Evolutionary conservation across 2,888 invertebrate genomes (phyloP), one percentile per base, ranked within the genome.

Genomic region (Noctua pronuba): DNA sequence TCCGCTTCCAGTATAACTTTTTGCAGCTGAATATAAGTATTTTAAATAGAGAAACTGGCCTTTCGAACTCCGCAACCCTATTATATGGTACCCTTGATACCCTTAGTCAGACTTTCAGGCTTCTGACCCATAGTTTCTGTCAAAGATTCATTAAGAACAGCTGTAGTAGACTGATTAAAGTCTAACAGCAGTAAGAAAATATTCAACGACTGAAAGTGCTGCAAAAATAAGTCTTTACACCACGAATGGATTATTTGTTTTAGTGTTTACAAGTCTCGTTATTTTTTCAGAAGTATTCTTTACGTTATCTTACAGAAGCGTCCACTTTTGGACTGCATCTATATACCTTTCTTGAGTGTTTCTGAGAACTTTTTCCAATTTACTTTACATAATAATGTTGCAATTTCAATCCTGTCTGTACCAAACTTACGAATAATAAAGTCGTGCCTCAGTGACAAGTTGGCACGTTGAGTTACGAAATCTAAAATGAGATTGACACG

Each of bases 401-500:
- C 52, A 73, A 76, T 72, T 49, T 69, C 52, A 73, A 76, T 8
- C n/a, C 21, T 5, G 13, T 24, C 18, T 44, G 13, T 73, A 66
- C 70, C 35, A 71, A 16, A 31, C 24, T 55, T 21, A 60, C 62
- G 44, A 52, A 69, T 83, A 86, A 83, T 84, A 75, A 73, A 84
- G 73, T 83, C 86, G 55, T 84, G 83, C 41, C 21, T 77, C 41
- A 70, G 64, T 78, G 84, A 86, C 78, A 86, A 78, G 31, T 75
- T 86, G 86, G 73, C 86, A 73, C 35, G 35, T 49, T 75, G 65
- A 49, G 62, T 83, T 71, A 73, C 41, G 73, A 86, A 75, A 84
- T 75, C 55, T 71, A n/a, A 75, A 84, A 72, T 74, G 67, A 83
- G 86, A 86, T 83, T 75, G 84, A 79, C 86, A 83, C 35, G 75